Conservation (phyloP, 2,888 invertebrate species). For the Campaea margaritaria region DNA sequence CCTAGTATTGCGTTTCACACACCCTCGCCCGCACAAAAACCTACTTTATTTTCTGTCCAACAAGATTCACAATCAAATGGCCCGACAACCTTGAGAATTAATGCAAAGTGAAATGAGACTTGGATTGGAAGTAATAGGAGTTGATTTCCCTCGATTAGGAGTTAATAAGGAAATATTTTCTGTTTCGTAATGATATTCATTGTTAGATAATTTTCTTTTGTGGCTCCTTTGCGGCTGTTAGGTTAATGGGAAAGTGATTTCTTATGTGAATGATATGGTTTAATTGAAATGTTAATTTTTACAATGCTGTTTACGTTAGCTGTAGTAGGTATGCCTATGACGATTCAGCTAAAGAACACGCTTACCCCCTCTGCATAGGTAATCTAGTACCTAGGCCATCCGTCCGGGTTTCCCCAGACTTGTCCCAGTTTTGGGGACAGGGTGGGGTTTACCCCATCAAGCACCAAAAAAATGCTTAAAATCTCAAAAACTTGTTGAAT, state of each 20-base stretch:
- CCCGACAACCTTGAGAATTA: constrained; percentile 12
- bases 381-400: no score
- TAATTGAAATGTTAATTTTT: background rate
- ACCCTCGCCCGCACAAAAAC: constrained; percentile 8
- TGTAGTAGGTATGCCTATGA: no score
- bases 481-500: no score
- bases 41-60: constrained; percentile 7
- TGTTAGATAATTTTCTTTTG: constrained; percentile 36
- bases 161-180: constrained; percentile 24
- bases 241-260: constrained; percentile 19
- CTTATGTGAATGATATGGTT: background rate
- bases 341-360: no score
- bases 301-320: background rate
- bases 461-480: no score
- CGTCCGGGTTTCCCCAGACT: no score
- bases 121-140: constrained; percentile 13
- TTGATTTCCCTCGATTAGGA: constrained; percentile 10
- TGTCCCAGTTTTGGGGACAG: no score
- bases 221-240: constrained; percentile 10
- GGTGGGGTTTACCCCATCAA: no score
- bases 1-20: constrained; percentile 42
- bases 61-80: constrained; percentile 29
- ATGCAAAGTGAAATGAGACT: constrained; percentile 15
- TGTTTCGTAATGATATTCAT: constrained; percentile 26
- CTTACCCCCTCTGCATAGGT: no score